Evolutionary conservation across 2,113 vertebrate genomes (phyloP).

Genomic region (Hemibagrus wyckioides): DNA sequence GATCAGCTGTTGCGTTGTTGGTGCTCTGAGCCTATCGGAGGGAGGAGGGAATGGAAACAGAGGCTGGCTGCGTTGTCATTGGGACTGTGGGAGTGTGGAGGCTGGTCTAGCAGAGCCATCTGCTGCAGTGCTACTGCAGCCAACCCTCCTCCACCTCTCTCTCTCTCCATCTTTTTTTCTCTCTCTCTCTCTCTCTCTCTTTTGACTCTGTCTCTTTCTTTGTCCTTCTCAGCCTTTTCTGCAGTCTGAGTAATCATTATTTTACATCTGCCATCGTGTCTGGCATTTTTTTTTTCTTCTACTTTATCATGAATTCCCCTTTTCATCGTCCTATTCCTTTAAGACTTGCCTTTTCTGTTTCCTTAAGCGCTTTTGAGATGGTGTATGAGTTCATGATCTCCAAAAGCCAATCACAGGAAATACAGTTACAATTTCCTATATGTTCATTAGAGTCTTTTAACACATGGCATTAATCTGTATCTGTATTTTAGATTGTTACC

Average conservation of each 20-base stretch:
- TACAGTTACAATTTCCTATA: neutral
- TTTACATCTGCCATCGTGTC: neutral
- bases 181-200: neutral
- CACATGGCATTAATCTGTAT: neutral
- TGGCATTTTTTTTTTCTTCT: neutral
- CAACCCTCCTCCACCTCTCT: slow-evolving; percentile 27
- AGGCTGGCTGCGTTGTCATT: slow-evolving; percentile 12
- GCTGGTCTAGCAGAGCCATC: slow-evolving; percentile 49
- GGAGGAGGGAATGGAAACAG: neutral
- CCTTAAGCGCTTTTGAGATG: neutral
- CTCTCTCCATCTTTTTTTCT: neutral
- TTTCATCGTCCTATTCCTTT: neutral
- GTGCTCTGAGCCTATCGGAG: slow-evolving; percentile 11
- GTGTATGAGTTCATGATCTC: neutral
- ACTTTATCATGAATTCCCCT: too few species aligned
- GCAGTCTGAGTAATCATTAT: neutral
- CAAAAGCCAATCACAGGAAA: neutral
- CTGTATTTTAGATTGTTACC: neutral
- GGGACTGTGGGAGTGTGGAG: slow-evolving; percentile 28
- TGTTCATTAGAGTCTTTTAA: neutral
- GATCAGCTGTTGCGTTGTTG: slow-evolving; percentile 24
- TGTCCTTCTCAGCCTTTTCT: neutral
- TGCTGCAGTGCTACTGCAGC: slow-evolving; percentile 54
- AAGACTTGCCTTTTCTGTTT: neutral
- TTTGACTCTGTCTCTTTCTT: neutral